Percentiles rank a stretch among this genome's conserved stretches.
These are phyloP conservation scores for Rhysida immarginata DNA, from an alignment of 1,140 invertebrate genomes.

Conservation along the genomic window DNA sequence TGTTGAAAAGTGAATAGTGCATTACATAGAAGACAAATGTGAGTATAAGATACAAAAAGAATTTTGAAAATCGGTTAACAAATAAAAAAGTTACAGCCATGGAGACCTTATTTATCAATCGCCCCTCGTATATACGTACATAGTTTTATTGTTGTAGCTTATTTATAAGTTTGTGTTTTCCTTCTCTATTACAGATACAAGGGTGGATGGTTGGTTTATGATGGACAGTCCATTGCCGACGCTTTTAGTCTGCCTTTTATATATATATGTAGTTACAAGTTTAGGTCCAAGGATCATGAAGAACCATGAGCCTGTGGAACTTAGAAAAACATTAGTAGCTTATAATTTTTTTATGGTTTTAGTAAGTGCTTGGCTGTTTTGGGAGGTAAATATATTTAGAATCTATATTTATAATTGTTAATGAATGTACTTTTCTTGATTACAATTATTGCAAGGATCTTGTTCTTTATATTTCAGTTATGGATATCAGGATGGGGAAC, in stretches of 20 bases:
- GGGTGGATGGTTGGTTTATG: slow-evolving; percentile 77
- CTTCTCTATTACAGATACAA: slow-evolving; percentile 51
- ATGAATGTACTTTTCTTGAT: background rate
- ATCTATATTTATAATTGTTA: slow-evolving; percentile 10
- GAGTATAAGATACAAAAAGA: no score
- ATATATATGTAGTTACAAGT: slow-evolving; percentile 67
- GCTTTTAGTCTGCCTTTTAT: slow-evolving; percentile 59
- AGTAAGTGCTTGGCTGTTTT: slow-evolving; percentile 65
- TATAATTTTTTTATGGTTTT: slow-evolving; percentile 77
- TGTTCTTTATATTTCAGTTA: slow-evolving; percentile 13
- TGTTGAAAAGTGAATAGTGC: no score
- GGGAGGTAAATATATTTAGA: slow-evolving; percentile 50
- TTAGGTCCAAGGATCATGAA: slow-evolving; percentile 73
- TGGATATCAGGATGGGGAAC: slow-evolving; percentile 17
- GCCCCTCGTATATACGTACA: no score
- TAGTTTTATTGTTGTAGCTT: no score
- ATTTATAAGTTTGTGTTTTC: background rate
- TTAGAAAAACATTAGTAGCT: slow-evolving; percentile 55
- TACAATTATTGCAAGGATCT: no score
- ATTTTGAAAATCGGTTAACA: no score
- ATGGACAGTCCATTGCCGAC: slow-evolving; percentile 84
- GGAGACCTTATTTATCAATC: no score
- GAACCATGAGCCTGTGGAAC: slow-evolving; percentile 63
- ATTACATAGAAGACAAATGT: no score
- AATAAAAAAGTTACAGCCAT: no score